phyloP scores from a whole-genome alignment of 2,888 invertebrate genomes.

The Mimachlamys varia region DNA sequence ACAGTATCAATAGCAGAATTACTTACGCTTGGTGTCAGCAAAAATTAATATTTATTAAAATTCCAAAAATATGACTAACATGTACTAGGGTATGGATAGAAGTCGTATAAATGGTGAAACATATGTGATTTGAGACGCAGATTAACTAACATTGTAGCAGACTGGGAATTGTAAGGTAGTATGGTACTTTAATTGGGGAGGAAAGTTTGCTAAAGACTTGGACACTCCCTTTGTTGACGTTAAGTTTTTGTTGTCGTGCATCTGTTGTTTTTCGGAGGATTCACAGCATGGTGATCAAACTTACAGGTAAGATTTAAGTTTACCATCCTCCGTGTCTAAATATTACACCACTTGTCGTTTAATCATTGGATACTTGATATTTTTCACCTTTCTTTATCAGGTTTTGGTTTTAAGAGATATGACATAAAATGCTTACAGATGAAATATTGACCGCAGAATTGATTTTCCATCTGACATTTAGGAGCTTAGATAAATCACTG shows the following conservation, averaged over 20 bases:
- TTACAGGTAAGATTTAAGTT: neutral
- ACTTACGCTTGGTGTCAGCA: neutral
- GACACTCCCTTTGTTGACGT: neutral
- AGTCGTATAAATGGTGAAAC: neutral
- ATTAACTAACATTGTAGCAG: neutral
- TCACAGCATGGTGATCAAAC: neutral
- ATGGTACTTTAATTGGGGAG: neutral
- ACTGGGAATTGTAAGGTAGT: neutral
- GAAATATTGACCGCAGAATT: neutral
- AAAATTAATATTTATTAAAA: neutral
- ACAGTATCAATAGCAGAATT: neutral
- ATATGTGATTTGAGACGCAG: neutral
- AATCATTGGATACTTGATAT: neutral
- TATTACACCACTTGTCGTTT: too few relatives aligned
- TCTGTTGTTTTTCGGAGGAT: neutral
- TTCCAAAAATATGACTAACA: neutral
- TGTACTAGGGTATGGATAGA: neutral
- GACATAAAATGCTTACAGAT: neutral
- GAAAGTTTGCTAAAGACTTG: neutral
- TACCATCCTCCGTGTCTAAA: neutral
- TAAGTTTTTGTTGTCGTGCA: neutral
- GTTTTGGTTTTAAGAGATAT: neutral
- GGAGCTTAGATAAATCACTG: neutral
- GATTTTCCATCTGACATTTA: neutral
- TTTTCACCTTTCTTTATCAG: neutral